Base-by-base conservation (phyloP, 2,888 invertebrate species). In the Leptothorax acervorum region DNA sequence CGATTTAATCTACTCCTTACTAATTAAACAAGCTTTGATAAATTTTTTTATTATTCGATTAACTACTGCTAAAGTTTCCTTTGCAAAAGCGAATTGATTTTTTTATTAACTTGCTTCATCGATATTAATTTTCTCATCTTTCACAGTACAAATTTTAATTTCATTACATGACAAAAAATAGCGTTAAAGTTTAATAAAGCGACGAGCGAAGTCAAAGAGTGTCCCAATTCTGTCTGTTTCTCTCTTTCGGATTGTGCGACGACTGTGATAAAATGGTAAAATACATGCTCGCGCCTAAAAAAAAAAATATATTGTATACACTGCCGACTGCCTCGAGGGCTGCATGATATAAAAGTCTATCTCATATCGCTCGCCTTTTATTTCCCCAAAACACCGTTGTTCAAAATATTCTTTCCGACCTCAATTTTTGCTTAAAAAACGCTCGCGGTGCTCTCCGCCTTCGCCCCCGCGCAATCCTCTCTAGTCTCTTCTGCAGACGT, bases 401-500 rank as follows among this genome's bases (percentile, higher is more conserved):
- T 31, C 70, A 55, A 78, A 78, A 78, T 39, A 78, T 78, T 78
- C 70, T 70, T 78, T 45, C 11, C 78, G 55, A 78, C 15, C 78
- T 70, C 42, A 42, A 78, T 78, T 78, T 78, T 78, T 70, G 31
- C 53, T 70, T 42, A 15, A 42, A 78, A 70, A 78, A 55, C 42
- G 31, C 28, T 78, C 55, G n/a, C 55, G 42, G 11, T 78, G 15
- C 31, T 48, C 11, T 45, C 23, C 39, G 0, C 9, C 23, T 42
- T 35, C n/a, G n/a, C 28, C 31, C 31, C n/a, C 70, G 45, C n/a
- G 62, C 48, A 62, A 48, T 70, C 55, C 35, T 3, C 15, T 42
- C 70, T 55, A 31, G 31, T 78, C 42, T 70, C 53, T 70, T 70
- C 23, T 11, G n/a, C 70, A n/a, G 6, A 48, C 70, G 55, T 70